Base-by-base conservation (phyloP, 2,113 vertebrate genomes). In the Asarcornis scutulata region DNA sequence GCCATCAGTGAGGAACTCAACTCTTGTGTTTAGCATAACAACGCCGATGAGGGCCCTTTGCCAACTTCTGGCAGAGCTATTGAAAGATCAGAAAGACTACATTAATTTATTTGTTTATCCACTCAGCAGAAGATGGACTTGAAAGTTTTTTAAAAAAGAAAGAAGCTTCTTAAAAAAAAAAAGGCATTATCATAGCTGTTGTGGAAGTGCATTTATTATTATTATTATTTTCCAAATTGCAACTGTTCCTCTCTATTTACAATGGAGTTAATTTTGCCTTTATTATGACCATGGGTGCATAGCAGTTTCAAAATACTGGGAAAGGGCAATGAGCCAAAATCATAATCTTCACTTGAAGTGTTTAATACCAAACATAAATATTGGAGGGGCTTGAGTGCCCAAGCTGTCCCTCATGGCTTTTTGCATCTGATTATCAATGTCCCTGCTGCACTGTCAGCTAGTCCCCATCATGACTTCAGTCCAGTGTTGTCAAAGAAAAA, bases 241-340 rank as follows among this genome's bases (percentile, higher is more conserved):
- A 89, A 17, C 63, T 63, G 1, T 59, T 97, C n/a, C 22, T 69
- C 38, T 71, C 52, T 69, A 60, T 74, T 94, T 80, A 17, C 31
- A 81, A 21, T 4, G 4, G 68, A 85, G 66, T 86, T 83, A 88
- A 89, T 88, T 95, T 95, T 96, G 27, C 48, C 58, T 93, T 96
- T 97, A 88, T 85, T 92, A 86, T 68, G 55, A 88, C 31, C 40
- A 82, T 48, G 62, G 34, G 50, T 95, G 66, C 83, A 46, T 88
- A 80, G 63, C 91, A 79, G 29, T 60, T 94, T 81, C 83, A 93
- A 94, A 93, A 89, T 95, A 91, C 46, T 95, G 78, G 62, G 34
- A 94, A 91, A 96, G 52, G 94, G 66, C 83, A 96, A 79, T 59
- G 38, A 89, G 84, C 93, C 89, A 96, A 97, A 97, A 94, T 86